These are phyloP conservation scores for Parambassis ranga DNA, from an alignment of 2,797 vertebrate genomes.

Conservation along the genomic window DNA sequence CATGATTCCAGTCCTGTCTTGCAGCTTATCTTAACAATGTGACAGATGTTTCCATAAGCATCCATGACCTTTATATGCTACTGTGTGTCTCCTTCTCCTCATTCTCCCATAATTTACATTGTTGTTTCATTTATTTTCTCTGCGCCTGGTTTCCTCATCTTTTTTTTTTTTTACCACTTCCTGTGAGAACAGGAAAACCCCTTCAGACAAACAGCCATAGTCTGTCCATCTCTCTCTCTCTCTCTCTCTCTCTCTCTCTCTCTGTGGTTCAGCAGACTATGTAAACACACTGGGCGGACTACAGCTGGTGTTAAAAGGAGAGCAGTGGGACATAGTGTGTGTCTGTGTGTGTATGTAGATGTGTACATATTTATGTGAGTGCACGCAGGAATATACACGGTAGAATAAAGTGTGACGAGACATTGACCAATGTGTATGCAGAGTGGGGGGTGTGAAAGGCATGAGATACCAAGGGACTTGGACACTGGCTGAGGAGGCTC, in stretches of 20 bases:
- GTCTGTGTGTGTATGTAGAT: slow-evolving; percentile 47
- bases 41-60: slow-evolving; percentile 27
- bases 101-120: slow-evolving; percentile 2
- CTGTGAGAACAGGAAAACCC: slow-evolving; percentile 69
- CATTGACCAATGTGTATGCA: slow-evolving; percentile 37
- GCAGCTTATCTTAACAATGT: slow-evolving; percentile 25
- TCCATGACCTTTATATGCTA: slow-evolving; percentile 36
- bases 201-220: slow-evolving; percentile 47
- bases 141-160: slow-evolving; percentile 26
- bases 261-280: slow-evolving; percentile 60
- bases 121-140: slow-evolving; percentile 39
- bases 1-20: slow-evolving; percentile 12
- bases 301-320: slow-evolving; percentile 61
- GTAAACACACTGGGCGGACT: slow-evolving; percentile 68
- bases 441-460: slow-evolving; percentile 34
- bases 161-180: slow-evolving; percentile 41
- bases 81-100: slow-evolving; percentile 7
- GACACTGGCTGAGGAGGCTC: slow-evolving; percentile 37
- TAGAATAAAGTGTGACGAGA: slow-evolving; percentile 52
- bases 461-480: slow-evolving; percentile 45
- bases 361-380: slow-evolving; percentile 59
- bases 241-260: slow-evolving; percentile 13
- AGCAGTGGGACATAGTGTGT: slow-evolving; percentile 54
- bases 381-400: slow-evolving; percentile 28
- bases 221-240: slow-evolving; percentile 49